phyloP scores from a whole-genome alignment of 2,797 vertebrate genomes.

The Leptodactylus fallax region DNA sequence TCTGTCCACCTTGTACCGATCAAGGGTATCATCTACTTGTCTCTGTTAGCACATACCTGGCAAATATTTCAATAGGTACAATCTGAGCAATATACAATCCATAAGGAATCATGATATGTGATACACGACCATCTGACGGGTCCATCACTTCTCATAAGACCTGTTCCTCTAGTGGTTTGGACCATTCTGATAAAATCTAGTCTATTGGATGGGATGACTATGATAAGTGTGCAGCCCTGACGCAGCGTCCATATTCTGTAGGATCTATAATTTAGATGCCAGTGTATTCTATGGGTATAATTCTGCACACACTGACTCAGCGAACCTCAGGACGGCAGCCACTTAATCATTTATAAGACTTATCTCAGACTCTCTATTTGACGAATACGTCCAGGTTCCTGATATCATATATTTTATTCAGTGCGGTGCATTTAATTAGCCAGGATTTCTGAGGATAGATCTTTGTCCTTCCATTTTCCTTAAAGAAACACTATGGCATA shows the following conservation, averaged over 20 bases:
- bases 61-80: background rate
- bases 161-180: background rate
- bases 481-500: background rate
- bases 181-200: background rate
- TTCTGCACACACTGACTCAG: slow-evolving; percentile 14
- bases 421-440: background rate
- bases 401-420: slow-evolving; percentile 5
- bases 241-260: background rate
- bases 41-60: too few species aligned
- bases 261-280: background rate
- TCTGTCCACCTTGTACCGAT: background rate
- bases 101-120: background rate
- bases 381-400: background rate
- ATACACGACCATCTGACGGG: background rate
- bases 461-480: background rate
- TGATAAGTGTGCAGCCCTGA: background rate
- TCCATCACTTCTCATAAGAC: background rate
- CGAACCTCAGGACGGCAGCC: background rate
- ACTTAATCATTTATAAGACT: slow-evolving; percentile 36
- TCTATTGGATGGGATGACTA: background rate
- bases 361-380: slow-evolving; percentile 4
- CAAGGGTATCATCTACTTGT: too few species aligned
- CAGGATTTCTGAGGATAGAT: background rate
- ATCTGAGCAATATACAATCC: background rate
- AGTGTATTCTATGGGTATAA: background rate